Percentiles rank a stretch among this genome's conserved stretches.
Conservation (phyloP, 2,113 vertebrate species). For the Athene cunicularia region DNA sequence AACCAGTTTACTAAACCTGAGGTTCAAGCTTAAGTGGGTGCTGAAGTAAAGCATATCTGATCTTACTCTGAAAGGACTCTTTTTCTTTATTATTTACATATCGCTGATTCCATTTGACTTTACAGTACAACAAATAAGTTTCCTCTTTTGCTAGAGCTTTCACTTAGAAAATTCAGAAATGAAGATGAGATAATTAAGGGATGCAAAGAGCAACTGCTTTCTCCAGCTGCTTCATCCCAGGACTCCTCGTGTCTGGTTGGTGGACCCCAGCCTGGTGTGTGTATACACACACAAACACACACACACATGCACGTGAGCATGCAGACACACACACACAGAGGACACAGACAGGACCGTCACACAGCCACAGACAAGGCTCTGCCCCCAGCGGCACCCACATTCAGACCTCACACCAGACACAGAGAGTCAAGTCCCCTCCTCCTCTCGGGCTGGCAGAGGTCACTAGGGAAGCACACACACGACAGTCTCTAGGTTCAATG, state of each 20-base stretch:
- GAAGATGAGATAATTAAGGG: neutral
- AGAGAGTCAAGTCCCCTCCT: accelerated
- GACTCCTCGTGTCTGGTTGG: accelerated
- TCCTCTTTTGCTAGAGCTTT: neutral
- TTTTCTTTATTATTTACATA: neutral
- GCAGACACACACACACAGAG: neutral
- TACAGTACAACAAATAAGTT: neutral
- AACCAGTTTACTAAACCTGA: neutral
- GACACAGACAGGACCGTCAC: accelerated
- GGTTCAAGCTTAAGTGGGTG: neutral
- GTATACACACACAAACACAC: accelerated
- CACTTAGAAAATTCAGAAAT: neutral
- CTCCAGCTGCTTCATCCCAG: neutral
- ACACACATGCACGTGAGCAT: accelerated
- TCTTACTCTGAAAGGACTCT: neutral
- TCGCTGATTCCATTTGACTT: neutral
- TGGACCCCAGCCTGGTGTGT: neutral
- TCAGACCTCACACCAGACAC: neutral
- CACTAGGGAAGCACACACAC: neutral
- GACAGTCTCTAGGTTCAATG: neutral
- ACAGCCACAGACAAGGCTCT: accelerated
- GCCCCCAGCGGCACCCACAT: neutral
- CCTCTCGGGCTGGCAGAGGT: neutral
- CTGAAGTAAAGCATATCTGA: neutral
- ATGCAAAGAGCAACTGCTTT: neutral